These are phyloP conservation scores for Orchesella flavescens DNA, from an alignment of 2,888 invertebrate genomes.

Conservation along the genomic window DNA sequence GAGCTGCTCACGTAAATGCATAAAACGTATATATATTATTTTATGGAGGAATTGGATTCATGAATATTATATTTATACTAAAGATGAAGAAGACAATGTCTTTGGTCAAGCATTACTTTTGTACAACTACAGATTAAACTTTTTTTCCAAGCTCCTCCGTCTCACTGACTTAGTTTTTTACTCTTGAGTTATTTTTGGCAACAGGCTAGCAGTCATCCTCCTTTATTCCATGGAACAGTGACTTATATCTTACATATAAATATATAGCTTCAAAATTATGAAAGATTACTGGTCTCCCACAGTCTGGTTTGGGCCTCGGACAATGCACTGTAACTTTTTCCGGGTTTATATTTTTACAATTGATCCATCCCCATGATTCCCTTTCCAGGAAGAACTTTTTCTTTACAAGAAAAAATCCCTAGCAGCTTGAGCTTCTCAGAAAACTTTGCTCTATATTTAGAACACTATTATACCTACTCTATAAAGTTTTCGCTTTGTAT, in stretches of 20 bases:
- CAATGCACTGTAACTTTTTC: conserved; percentile 17
- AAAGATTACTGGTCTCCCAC: background rate
- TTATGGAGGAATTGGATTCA: background rate
- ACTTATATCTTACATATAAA: background rate
- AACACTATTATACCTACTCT: background rate
- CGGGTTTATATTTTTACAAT: conserved; percentile 14
- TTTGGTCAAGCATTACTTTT: no score
- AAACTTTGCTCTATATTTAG: background rate
- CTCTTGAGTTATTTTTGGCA: no score
- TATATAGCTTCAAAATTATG: conserved; percentile 7
- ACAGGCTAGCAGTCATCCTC: background rate
- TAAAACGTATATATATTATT: background rate
- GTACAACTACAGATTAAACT: no score
- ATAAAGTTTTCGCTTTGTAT: background rate
- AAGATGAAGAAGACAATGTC: no score
- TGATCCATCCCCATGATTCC: conserved; percentile 2
- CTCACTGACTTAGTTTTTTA: no score
- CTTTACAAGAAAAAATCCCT: no score
- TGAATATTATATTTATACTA: no score
- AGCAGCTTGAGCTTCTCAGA: conserved; percentile 5
- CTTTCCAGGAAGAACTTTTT: no score
- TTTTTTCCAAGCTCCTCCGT: no score
- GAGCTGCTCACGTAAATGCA: background rate
- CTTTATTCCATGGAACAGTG: background rate
- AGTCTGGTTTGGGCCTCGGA: conserved; percentile 5